Conservation (phyloP, 2,797 vertebrate genomes). For the Bradypus variegatus region DNA sequence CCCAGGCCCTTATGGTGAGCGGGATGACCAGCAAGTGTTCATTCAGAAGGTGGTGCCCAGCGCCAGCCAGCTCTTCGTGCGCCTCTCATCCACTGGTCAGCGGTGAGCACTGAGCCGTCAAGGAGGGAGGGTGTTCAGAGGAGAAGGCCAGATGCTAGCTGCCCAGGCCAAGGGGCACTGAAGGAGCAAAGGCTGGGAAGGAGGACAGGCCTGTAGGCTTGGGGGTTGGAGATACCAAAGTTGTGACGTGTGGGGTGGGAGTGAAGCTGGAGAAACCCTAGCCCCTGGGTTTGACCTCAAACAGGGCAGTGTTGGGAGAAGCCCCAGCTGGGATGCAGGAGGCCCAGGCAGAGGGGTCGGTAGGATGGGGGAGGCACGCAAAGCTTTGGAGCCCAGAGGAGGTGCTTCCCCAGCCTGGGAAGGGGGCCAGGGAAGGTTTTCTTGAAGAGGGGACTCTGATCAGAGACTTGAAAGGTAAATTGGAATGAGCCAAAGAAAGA, state of each 20-base stretch:
- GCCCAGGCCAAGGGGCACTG: neutral
- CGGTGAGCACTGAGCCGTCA: conserved; percentile 71
- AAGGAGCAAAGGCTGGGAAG: neutral
- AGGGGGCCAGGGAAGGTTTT: neutral
- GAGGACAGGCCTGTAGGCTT: neutral
- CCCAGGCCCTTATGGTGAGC: conserved; percentile 86
- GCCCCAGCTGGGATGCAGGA: neutral
- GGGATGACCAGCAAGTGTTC: conserved; percentile 92
- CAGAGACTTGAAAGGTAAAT: neutral
- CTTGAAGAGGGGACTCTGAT: neutral
- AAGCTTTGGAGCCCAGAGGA: neutral
- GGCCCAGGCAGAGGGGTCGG: rapidly evolving
- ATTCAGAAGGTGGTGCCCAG: conserved; percentile 91
- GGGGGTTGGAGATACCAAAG: neutral
- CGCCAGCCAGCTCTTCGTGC: conserved; percentile 85
- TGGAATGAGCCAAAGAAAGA: neutral
- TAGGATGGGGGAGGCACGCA: too few species aligned
- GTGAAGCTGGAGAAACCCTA: neutral
- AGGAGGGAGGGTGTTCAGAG: neutral
- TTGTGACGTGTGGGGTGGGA: neutral
- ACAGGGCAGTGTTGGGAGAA: neutral
- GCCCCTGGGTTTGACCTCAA: neutral
- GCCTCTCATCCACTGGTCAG: conserved; percentile 91
- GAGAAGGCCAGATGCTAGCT: neutral
- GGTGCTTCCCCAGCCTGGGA: neutral